Evolutionary conservation across 2,888 invertebrate species (phyloP).

Genomic region (Lycocerus yunnanus): DNA sequence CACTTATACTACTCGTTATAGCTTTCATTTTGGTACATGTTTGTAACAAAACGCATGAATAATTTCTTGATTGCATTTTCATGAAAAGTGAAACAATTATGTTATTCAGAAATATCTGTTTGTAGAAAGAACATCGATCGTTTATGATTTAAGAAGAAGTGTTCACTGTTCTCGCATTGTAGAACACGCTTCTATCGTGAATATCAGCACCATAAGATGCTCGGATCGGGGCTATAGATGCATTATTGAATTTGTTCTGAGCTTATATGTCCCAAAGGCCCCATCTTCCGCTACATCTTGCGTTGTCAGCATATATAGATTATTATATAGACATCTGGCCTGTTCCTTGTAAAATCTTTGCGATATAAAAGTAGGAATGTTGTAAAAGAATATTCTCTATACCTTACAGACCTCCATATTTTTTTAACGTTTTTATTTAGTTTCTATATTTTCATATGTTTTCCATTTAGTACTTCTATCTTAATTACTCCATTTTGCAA

Average conservation of each 20-base stretch:
- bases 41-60: constrained; percentile 37
- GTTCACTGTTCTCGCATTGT: constrained; percentile 50
- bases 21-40: constrained; percentile 9
- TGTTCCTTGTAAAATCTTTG: constrained; percentile 54
- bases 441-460: neutral
- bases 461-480: neutral
- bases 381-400: constrained; percentile 27
- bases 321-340: constrained; percentile 59
- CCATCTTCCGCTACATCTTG: constrained; percentile 54
- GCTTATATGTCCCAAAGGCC: constrained; percentile 55
- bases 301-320: constrained; percentile 60
- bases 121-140: constrained; percentile 17
- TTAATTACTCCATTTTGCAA: neutral
- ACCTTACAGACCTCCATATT: constrained; percentile 15
- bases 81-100: constrained; percentile 31
- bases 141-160: constrained; percentile 46
- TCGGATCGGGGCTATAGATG: constrained; percentile 50
- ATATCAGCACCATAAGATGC: constrained; percentile 35
- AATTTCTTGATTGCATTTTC: constrained; percentile 45
- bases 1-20: constrained; percentile 38
- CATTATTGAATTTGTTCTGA: constrained; percentile 57
- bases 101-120: constrained; percentile 18
- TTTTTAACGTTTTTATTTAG: constrained; percentile 2
- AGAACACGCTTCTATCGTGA: constrained; percentile 30
- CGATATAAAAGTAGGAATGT: constrained; percentile 52